Percentiles rank a stretch among this genome's conserved stretches.
Evolutionary conservation across 2,888 invertebrate genomes (phyloP).

Genomic region (Odontocolon sp.): DNA sequence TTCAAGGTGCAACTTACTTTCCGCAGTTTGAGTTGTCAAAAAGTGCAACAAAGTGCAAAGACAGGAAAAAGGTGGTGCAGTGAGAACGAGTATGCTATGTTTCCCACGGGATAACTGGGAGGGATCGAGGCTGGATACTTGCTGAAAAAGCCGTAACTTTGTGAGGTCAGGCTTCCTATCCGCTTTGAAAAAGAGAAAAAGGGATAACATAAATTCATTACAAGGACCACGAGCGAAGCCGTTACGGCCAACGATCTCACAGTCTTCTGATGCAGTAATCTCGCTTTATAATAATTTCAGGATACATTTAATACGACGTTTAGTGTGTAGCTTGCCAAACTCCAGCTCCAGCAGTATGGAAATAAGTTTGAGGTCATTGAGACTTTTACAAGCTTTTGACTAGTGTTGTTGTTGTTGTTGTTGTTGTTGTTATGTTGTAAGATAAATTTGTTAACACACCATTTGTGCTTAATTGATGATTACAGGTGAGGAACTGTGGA

Average conservation of each 20-base stretch:
- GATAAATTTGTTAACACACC: not conserved
- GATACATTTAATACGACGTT: conserved; percentile 27
- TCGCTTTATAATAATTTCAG: conserved; percentile 35
- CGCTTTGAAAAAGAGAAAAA: not conserved
- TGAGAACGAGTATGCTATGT: conserved; percentile 4
- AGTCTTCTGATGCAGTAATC: conserved; percentile 19
- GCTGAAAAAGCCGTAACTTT: conserved; percentile 37
- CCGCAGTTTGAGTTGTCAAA: no score
- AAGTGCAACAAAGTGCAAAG: not conserved
- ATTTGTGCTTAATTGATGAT: conserved; percentile 35
- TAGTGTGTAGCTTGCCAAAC: not conserved
- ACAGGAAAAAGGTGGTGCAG: not conserved
- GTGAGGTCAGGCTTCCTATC: conserved; percentile 14
- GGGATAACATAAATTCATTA: conserved; percentile 45
- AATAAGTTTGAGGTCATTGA: no score
- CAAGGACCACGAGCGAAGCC: conserved; percentile 32
- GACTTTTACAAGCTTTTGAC: no score
- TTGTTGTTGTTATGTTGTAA: no score
- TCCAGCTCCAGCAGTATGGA: no score
- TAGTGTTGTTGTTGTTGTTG: no score
- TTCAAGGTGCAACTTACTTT: no score
- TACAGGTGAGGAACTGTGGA: conserved; percentile 74
- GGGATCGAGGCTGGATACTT: conserved; percentile 5
- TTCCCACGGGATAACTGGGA: not conserved
- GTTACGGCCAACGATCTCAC: conserved; percentile 36